phyloP scores from a whole-genome alignment of 2,113 vertebrate genomes.

The Dendrocopos noguchii region DNA sequence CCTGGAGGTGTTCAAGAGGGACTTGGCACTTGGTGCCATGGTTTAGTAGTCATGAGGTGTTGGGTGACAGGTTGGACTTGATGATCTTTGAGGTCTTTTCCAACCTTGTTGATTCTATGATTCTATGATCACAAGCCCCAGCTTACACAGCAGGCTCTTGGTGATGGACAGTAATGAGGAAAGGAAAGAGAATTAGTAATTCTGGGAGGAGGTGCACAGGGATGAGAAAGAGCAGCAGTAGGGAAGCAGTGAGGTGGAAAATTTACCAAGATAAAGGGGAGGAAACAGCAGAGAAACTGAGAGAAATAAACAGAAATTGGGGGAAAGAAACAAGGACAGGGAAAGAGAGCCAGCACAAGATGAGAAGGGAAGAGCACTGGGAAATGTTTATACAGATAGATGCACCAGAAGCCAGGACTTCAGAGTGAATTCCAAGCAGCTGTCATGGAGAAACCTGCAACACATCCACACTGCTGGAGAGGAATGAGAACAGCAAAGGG shows the following conservation, averaged over 20 bases:
- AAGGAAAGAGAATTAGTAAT: not conserved
- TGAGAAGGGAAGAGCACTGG: not conserved
- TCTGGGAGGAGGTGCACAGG: not conserved
- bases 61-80: no score
- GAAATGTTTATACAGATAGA: not conserved
- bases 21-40: no score
- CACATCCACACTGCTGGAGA: not conserved
- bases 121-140: not conserved
- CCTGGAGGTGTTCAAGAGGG: no score
- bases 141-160: not conserved
- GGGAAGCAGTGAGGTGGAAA: not conserved
- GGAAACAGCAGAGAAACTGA: slow-evolving; percentile 9
- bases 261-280: not conserved
- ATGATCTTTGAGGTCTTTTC: no score
- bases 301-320: not conserved
- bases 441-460: not conserved
- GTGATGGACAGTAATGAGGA: slow-evolving; percentile 18
- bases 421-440: not conserved
- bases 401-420: not conserved
- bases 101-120: no score
- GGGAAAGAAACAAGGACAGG: slow-evolving; percentile 3
- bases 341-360: not conserved
- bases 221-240: not conserved
- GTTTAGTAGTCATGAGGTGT: no score
- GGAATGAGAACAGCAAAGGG: not conserved